phyloP scores from a whole-genome alignment of 53 echinoderm and acorn worm genomes.

The Antedon mediterranea region DNA sequence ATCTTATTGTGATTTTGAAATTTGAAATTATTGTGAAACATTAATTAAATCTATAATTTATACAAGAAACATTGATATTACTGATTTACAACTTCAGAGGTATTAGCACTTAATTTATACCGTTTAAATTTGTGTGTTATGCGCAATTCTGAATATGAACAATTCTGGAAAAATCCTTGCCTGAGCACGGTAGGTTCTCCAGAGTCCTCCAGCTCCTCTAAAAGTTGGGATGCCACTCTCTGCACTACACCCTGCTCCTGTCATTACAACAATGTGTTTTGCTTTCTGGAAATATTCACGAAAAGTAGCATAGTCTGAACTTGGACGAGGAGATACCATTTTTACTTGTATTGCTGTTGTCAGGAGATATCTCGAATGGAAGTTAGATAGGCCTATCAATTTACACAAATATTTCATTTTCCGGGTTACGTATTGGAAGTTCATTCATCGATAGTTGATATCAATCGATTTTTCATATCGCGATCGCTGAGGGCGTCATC shows the following conservation, averaged over 20 bases:
- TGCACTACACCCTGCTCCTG: conserved; percentile 91
- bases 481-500: no score
- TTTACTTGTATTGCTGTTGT: conserved; percentile 1
- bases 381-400: not conserved
- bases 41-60: no score
- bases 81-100: no score
- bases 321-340: conserved; percentile 36
- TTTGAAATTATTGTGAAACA: no score
- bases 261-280: conserved; percentile 69
- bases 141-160: no score
- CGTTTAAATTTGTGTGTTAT: no score
- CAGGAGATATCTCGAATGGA: not conserved
- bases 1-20: no score
- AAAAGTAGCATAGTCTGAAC: conserved; percentile 73
- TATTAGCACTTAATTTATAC: no score
- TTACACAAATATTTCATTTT: not conserved
- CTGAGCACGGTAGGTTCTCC: conserved; percentile 82
- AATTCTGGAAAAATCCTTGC: conserved; percentile 15
- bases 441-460: no score
- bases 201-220: conserved; percentile 87
- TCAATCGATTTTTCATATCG: no score
- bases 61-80: no score
- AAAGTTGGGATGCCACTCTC: conserved; percentile 99
- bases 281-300: conserved; percentile 79
- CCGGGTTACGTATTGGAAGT: no score